A percentile compares a stretch with the other conserved stretches of the same genome.
Conservation (phyloP, 2,888 invertebrate genomes). For the Sminthurides aquaticus region DNA sequence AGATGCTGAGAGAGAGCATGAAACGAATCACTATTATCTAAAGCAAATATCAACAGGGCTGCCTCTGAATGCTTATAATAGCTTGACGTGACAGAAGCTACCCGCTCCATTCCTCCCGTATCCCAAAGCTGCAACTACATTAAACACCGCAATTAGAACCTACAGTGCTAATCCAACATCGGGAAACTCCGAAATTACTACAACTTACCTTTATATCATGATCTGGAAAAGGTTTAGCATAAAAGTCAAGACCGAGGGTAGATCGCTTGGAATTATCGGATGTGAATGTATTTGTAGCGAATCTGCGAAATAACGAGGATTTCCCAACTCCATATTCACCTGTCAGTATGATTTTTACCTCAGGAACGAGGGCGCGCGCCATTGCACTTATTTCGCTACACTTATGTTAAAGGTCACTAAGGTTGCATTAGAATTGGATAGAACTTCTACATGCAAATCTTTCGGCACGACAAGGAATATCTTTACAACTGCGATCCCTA, state of each 20-base stretch:
- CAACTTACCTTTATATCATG: conserved; percentile 64
- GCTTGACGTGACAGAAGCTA: conserved; percentile 87
- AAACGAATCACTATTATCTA: conserved; percentile 86
- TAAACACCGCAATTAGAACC: conserved; percentile 34
- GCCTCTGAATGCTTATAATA: conserved; percentile 95
- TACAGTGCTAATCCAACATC: neutral
- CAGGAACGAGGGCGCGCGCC: conserved; percentile 75
- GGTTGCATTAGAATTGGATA: no score
- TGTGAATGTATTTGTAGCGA: conserved; percentile 82
- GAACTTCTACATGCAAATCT: no score
- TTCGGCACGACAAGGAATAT: no score
- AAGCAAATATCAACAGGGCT: conserved; percentile 81
- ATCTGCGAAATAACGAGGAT: conserved; percentile 83
- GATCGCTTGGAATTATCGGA: conserved; percentile 73
- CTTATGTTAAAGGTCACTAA: no score
- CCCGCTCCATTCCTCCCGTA: conserved; percentile 90
- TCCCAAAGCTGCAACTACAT: conserved; percentile 89
- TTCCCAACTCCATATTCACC: conserved; percentile 95
- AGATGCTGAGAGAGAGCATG: conserved; percentile 85
- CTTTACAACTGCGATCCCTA: no score
- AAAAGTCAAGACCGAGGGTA: conserved; percentile 85
- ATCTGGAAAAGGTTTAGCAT: conserved; percentile 62
- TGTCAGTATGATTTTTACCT: conserved; percentile 85
- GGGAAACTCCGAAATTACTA: conserved; percentile 1
- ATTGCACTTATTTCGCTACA: no score